Evolutionary conservation across 2,888 invertebrate genomes (phyloP), one percentile per base, ranked within the genome.

Genomic region (Eupelmus urozonus): DNA sequence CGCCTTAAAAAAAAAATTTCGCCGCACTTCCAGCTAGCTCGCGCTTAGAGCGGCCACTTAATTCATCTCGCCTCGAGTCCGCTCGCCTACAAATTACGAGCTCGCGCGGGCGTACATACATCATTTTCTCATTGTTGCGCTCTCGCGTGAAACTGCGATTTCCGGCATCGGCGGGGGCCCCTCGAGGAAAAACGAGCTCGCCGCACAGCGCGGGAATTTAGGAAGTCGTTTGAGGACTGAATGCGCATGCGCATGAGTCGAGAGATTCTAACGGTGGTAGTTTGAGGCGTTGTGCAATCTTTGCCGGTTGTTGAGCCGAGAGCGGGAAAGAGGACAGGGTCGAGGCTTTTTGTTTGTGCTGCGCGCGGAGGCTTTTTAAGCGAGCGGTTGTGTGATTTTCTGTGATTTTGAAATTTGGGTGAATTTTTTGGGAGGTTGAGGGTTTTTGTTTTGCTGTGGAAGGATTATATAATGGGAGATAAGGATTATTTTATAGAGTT

Each of bases 111-210:
- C 18, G 27, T 53, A 57, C 69, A 25, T n/a, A 27, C 45, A 20
- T 70, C 57, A 70, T 70, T 60, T 34, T 49, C 70, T 59, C 49
- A 49, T 70, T 60, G 70, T 59, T 70, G 27, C 45, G 7, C 18
- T 53, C 2, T 53, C 57, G 42, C 27, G 11, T n/a, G 23, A 18
- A 18, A 1, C 13, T 20, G 51, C 53, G 34, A 42, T 55, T 67
- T 67, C 55, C 67, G 67, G 67, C 55, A 55, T 67, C 40, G n/a
- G n/a, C n/a, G n/a, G n/a, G n/a, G n/a, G n/a, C n/a, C n/a, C n/a
- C n/a, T n/a, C n/a, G n/a, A 29, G n/a, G 23, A 25, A 49, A 65
- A n/a, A 18, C 62, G 45, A 63, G 62, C 27, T 59, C 59, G 27
- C 59, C 59, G 59, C 59, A 29, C 27, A n/a, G 27, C 27, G 34